Conservation (phyloP, 1,140 invertebrate species). For the Neotoxoptera formosana region DNA sequence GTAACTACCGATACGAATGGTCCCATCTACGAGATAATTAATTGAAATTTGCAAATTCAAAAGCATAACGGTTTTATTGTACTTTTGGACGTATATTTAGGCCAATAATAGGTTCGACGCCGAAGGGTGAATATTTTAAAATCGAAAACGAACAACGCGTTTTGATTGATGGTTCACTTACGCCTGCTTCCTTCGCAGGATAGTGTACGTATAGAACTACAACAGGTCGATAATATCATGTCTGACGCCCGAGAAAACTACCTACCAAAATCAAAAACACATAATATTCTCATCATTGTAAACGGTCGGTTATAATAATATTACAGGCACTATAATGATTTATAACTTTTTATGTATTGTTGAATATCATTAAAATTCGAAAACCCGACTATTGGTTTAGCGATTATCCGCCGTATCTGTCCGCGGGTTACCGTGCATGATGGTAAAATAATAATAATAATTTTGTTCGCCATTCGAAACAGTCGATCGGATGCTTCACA, state of each 20-base stretch:
- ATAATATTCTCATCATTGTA: not conserved
- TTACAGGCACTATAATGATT: not conserved
- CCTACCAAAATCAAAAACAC: not conserved
- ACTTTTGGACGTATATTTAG: not conserved
- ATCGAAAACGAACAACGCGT: not conserved
- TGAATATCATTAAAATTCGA: not conserved
- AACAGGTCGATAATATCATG: not conserved
- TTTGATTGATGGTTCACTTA: conserved; percentile 43
- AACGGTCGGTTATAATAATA: not conserved
- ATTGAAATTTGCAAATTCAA: conserved; percentile 32
- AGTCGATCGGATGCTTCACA: not conserved
- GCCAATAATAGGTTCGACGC: not conserved
- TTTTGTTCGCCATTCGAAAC: not conserved
- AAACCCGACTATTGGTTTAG: not conserved
- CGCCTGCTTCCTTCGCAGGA: not conserved
- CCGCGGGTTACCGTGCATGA: too few species aligned
- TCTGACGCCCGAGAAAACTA: not conserved
- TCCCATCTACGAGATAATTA: not conserved
- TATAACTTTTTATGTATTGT: not conserved
- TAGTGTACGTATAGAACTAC: not conserved
- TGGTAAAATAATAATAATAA: not conserved
- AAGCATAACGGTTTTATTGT: conserved; percentile 43
- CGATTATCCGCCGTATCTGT: too few species aligned
- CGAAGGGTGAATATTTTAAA: not conserved
- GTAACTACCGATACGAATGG: not conserved